Base-by-base conservation (phyloP, 2,888 invertebrate genomes). In the Trisateles emortualis region DNA sequence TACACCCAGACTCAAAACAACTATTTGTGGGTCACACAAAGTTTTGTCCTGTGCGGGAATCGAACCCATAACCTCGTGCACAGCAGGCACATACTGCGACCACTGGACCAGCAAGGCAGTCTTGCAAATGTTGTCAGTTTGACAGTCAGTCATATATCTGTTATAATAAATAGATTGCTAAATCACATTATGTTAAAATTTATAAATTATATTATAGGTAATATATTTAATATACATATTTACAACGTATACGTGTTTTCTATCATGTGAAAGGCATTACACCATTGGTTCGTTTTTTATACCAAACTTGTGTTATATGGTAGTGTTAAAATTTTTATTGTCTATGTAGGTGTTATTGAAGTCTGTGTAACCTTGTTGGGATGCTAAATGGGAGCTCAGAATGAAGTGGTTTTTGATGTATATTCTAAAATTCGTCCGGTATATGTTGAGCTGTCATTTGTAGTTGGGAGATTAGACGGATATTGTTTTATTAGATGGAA, bases 241-340 rank as follows among this genome's bases (percentile, higher is more conserved):
- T 58, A 61, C 45, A 50, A 56, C 38, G 14, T 10, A 32, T 55
- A 59, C 70, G 69, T 72, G 70, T 58, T 17, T 50, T 59, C 52
- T 62, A 63, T 66, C 43, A 52, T 59, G 70, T 55, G 69, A 63
- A 63, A 59, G 52, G 66, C 26, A 68, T 71, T 72, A 72, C 69
- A 46, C 30, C 35, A 46, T 29, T 16, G 22, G 39, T 61, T 56
- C 17, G 38, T 61, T 63, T 63, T 66, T 57, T n/a, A n/a, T n/a
- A n/a, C n/a, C n/a, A n/a, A n/a, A 17, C 35, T 35, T 44, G 41
- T 57, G 65, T 63, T 71, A 72, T 71, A 71, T 67, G 52, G 42
- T 52, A 17, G 55, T 71, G 71, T 70, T 71, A 71, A 73, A 70
- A 38, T 8, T 41, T 71, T 71, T 73, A 73, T 53, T 54, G 50